phyloP scores from a whole-genome alignment of 1,140 invertebrate species.

The Nephotettix cincticeps region DNA sequence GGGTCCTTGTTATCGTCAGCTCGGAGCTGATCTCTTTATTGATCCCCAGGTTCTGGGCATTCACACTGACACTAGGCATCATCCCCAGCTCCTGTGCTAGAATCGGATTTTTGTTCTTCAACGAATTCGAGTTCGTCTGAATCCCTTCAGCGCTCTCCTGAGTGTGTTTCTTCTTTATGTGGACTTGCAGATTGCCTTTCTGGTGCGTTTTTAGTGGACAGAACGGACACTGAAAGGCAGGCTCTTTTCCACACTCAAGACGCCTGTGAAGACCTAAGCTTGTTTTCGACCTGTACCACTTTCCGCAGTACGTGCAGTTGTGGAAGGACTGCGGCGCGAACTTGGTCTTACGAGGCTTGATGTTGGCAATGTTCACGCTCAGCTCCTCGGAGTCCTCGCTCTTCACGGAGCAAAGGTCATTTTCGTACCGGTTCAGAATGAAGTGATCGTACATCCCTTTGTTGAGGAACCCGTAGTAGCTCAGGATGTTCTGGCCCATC shows the following conservation, averaged over 20 bases:
- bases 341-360: slow-evolving; percentile 30
- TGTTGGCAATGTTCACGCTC: background rate
- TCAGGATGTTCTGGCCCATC: background rate
- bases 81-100: background rate
- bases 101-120: slow-evolving; percentile 5
- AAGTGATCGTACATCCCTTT: slow-evolving; percentile 16
- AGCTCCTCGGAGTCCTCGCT: slow-evolving; percentile 4
- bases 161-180: slow-evolving; percentile 49
- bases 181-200: slow-evolving; percentile 51
- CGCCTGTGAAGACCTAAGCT: slow-evolving; percentile 54
- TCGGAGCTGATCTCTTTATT: background rate
- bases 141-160: background rate
- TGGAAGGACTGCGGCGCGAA: slow-evolving; percentile 29
- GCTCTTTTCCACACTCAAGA: slow-evolving; percentile 57
- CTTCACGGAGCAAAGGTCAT: background rate
- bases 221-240: slow-evolving; percentile 53
- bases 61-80: background rate
- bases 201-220: slow-evolving; percentile 54
- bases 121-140: background rate
- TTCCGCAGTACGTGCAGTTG: slow-evolving; percentile 48
- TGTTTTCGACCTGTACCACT: slow-evolving; percentile 51
- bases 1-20: background rate
- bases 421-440: background rate
- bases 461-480: slow-evolving; percentile 13
- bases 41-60: background rate